Evolutionary conservation across 2,888 invertebrate species (phyloP).

Genomic region (Sphaerophoria rueppellii): DNA sequence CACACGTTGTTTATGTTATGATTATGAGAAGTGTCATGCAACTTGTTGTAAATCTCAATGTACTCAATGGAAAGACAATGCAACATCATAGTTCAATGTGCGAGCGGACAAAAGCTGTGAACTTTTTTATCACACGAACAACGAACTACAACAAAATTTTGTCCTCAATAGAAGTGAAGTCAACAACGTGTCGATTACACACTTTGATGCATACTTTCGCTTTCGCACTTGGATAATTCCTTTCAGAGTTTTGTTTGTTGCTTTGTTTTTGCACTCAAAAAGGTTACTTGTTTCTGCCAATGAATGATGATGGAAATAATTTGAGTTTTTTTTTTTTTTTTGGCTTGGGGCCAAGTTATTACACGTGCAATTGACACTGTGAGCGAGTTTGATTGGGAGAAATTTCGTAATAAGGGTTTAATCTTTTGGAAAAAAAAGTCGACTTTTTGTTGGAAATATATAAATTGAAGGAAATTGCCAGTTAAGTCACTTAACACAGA

Average conservation of each 20-base stretch:
- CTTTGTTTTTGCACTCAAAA: not conserved
- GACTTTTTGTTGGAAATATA: not conserved
- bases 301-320: constrained; percentile 18
- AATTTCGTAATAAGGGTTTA: not conserved
- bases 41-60: not conserved
- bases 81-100: not conserved
- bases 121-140: not conserved
- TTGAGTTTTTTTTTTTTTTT: constrained; percentile 11
- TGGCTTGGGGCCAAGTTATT: constrained; percentile 30
- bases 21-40: constrained; percentile 35
- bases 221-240: constrained; percentile 40
- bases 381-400: constrained; percentile 23
- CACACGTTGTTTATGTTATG: constrained; percentile 11
- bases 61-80: constrained; percentile 18
- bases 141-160: constrained; percentile 15
- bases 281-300: constrained; percentile 10
- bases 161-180: constrained; percentile 10
- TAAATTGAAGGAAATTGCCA: not conserved
- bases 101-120: constrained; percentile 11
- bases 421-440: constrained; percentile 1
- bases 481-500: not conserved
- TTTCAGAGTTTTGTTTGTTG: constrained; percentile 25
- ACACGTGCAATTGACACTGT: constrained; percentile 41
- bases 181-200: not conserved
- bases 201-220: constrained; percentile 36